phyloP scores from a whole-genome alignment of 1,140 invertebrate genomes.

The Hermetia illucens region DNA sequence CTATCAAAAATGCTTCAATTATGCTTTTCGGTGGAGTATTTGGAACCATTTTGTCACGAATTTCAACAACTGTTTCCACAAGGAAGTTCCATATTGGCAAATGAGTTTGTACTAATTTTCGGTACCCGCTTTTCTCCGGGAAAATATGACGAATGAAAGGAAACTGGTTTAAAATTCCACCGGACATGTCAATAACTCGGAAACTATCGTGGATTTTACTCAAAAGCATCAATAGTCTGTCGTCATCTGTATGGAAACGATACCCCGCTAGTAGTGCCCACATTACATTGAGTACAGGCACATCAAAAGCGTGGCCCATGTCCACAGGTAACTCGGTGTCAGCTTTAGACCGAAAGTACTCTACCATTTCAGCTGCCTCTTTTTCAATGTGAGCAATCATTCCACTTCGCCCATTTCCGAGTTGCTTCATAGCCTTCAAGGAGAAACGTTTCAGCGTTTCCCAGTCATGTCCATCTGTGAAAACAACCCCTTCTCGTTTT shows the following conservation, averaged over 20 bases:
- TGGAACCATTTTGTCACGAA: slow-evolving; percentile 11
- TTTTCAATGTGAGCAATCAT: slow-evolving; percentile 37
- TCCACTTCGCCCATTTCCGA: slow-evolving; percentile 36
- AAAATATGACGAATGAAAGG: slow-evolving; percentile 45
- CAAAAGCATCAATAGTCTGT: slow-evolving; percentile 35
- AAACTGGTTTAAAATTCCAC: slow-evolving; percentile 48
- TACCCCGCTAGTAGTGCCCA: slow-evolving; percentile 55
- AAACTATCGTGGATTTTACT: slow-evolving; percentile 40
- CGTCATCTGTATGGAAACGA: slow-evolving; percentile 41
- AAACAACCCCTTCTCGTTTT: slow-evolving; percentile 43
- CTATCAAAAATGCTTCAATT: slow-evolving; percentile 10
- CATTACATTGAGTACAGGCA: slow-evolving; percentile 51
- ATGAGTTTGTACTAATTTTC: slow-evolving; percentile 30
- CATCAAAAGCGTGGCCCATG: slow-evolving; percentile 40
- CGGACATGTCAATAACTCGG: slow-evolving; percentile 44
- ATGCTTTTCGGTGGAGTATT: slow-evolving; percentile 9
- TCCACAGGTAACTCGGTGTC: slow-evolving; percentile 19
- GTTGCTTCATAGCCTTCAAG: slow-evolving; percentile 35
- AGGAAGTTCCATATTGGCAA: slow-evolving; percentile 33
- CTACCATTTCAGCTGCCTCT: slow-evolving; percentile 35
- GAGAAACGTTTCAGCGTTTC: slow-evolving; percentile 39
- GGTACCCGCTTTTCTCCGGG: slow-evolving; percentile 43
- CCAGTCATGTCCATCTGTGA: slow-evolving; percentile 42
- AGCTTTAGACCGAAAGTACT: slow-evolving; percentile 12
- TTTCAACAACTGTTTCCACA: slow-evolving; percentile 19